These are phyloP conservation scores for Helicoverpa zea DNA, from an alignment of 1,140 invertebrate species.

Conservation along the genomic window DNA sequence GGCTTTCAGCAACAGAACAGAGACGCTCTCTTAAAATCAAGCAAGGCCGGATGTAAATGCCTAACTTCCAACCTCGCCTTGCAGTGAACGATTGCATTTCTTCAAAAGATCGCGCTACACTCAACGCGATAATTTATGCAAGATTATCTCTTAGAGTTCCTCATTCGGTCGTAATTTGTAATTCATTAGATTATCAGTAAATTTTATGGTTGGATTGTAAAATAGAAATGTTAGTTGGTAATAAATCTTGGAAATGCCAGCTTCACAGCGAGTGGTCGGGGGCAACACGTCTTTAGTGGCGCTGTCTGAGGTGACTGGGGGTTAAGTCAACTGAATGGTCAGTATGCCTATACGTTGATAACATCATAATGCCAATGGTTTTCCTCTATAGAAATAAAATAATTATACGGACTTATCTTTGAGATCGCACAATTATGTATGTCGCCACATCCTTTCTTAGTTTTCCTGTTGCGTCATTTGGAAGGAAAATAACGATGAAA, in stretches of 20 bases:
- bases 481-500: background rate
- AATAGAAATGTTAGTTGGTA: conserved; percentile 25
- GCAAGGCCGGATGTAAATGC: conserved; percentile 58
- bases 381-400: background rate
- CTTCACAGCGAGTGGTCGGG: background rate
- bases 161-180: conserved; percentile 17
- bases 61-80: conserved; percentile 49
- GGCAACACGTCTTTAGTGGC: background rate
- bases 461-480: background rate
- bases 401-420: background rate
- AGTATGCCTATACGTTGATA: background rate
- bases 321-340: conserved; percentile 9
- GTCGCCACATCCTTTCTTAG: background rate
- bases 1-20: conserved; percentile 20
- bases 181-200: conserved; percentile 27
- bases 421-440: background rate
- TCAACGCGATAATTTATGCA: conserved; percentile 10
- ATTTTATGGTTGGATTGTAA: conserved; percentile 12
- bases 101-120: conserved; percentile 23
- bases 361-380: conserved; percentile 23
- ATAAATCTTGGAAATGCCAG: conserved; percentile 34
- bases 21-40: conserved; percentile 61
- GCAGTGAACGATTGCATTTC: conserved; percentile 58
- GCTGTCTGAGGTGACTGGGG: conserved; percentile 3
- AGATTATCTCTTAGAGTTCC: background rate